Percentiles rank a stretch among this genome's conserved stretches.
Conservation (phyloP, 1,140 invertebrate species). For the Tetranychus cinnabarinus region DNA sequence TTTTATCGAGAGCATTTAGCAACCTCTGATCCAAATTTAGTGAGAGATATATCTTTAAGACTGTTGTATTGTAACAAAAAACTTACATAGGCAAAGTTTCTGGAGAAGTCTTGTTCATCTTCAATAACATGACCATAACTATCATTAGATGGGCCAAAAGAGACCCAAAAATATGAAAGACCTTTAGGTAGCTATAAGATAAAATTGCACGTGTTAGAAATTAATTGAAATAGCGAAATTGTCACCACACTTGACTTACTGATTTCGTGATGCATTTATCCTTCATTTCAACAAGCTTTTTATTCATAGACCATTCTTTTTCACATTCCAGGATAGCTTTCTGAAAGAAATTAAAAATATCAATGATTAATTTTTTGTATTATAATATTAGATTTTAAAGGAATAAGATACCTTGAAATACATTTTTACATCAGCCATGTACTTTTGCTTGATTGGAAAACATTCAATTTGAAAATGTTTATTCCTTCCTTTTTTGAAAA, state of each 20-base stretch:
- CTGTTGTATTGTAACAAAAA: constrained; percentile 16
- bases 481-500: not conserved
- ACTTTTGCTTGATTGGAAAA: constrained; percentile 43
- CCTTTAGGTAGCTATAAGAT: constrained; percentile 48
- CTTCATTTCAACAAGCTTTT: constrained; percentile 55
- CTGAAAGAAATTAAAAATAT: constrained; percentile 19
- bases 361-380: not conserved
- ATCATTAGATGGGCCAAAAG: constrained; percentile 55
- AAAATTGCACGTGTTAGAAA: not conserved
- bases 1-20: not conserved
- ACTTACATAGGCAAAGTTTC: constrained; percentile 57
- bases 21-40: not conserved
- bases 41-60: not conserved
- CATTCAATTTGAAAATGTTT: not conserved
- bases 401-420: constrained; percentile 53
- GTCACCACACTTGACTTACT: not conserved
- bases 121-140: constrained; percentile 94
- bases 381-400: not conserved
- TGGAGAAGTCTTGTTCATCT: constrained; percentile 62
- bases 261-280: constrained; percentile 1
- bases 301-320: constrained; percentile 78
- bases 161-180: constrained; percentile 74
- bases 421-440: constrained; percentile 61
- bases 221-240: not conserved
- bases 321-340: constrained; percentile 88